These are phyloP conservation scores for Fregata magnificens DNA, from an alignment of 2,113 vertebrate genomes.

Conservation along the genomic window DNA sequence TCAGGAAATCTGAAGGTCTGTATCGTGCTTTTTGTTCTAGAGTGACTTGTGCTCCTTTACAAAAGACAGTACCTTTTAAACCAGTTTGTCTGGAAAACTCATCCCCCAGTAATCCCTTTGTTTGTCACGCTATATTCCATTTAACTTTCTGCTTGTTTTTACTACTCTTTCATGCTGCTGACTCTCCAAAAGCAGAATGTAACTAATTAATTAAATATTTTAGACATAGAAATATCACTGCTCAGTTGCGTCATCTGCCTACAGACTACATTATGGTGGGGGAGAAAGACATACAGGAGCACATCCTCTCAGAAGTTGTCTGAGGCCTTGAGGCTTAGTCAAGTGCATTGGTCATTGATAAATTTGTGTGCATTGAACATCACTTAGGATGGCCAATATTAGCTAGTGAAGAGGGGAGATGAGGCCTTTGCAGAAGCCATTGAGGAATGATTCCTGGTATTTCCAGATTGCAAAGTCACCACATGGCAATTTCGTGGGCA, in stretches of 20 bases:
- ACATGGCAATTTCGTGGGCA: background rate
- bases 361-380: rapidly evolving
- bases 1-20: background rate
- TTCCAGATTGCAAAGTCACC: background rate
- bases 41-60: background rate
- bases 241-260: background rate
- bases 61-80: background rate
- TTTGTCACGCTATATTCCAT: background rate
- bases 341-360: background rate
- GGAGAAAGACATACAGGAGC: background rate
- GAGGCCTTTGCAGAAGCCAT: background rate
- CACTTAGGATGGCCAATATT: background rate
- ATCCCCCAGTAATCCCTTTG: background rate
- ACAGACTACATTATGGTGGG: background rate
- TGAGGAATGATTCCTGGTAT: background rate
- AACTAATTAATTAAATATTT: background rate
- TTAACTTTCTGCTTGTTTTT: background rate
- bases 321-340: background rate
- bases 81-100: background rate
- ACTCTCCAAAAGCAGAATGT: background rate
- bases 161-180: background rate
- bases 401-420: background rate
- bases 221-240: background rate
- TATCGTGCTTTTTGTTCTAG: background rate
- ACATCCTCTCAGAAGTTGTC: background rate